Evolutionary conservation across 2,113 vertebrate genomes (phyloP), one percentile per base, ranked within the genome.

Genomic region (Pollimyrus isidori): DNA sequence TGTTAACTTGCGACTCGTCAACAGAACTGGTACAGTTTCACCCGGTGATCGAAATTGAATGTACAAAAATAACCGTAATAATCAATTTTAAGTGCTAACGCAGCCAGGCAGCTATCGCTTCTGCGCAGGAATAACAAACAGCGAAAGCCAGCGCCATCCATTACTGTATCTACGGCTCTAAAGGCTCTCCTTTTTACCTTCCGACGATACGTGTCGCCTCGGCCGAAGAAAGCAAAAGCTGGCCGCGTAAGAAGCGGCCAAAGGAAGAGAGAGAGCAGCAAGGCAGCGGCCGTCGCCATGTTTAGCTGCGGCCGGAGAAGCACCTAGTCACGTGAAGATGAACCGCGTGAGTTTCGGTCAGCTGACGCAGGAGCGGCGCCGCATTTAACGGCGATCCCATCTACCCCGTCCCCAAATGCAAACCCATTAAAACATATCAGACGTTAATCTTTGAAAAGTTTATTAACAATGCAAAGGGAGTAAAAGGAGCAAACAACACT

Each of bases 401-500:
- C 9, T 69, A 30, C 62, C 62, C 10, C 1, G n/a, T 69, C 62
- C 62, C 3, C 62, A 30, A 23, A 62, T 62, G 56, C 26, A 13
- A 69, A 69, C 10, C 62, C 62, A 69, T 69, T 69, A 69, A 48
- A 45, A 84, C 21, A 7, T 19, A n/a, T 45, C 46, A 42, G n/a
- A 2, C 49, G 26, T 30, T 10, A 52, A 50, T 48, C 48, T 89
- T 83, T 80, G 23, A 80, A 52, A 50, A 87, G 88, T 90, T 91
- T 92, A 91, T 92, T 52, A 90, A 65, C 49, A 76, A 88, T 88
- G 88, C 84, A 90, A 91, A 90, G 80, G 85, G 50, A 88, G 85
- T 50, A 88, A 91, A 91, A 65, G 30, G 50, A 88, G 85, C 84
- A 88, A 90, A 88, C 39, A 52, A 50, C 87, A 86, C 65, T 80